A percentile compares a stretch with the other conserved stretches of the same genome.
Conservation (phyloP, 92 coral and sea anemone species). For the Parazoanthus swiftii region DNA sequence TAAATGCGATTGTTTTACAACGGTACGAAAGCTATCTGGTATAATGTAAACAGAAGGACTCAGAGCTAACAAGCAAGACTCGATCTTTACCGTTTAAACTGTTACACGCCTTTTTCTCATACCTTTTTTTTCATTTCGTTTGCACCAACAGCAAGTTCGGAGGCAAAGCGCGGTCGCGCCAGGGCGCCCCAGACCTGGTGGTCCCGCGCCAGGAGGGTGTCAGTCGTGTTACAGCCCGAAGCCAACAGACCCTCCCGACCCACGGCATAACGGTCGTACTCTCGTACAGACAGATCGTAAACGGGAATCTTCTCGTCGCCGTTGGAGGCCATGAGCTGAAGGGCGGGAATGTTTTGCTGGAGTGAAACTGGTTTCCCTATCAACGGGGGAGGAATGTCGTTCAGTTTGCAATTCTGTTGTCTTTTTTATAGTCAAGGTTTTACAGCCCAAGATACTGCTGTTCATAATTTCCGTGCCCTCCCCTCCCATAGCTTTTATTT, state of each 20-base stretch:
- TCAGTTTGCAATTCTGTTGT: no score
- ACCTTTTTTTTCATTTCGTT: constrained; percentile 1
- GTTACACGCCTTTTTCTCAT: neutral
- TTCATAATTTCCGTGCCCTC: neutral
- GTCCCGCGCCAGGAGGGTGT: constrained; percentile 59
- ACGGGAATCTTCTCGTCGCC: constrained; percentile 61
- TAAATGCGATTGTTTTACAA: no score
- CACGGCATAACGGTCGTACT: constrained; percentile 88
- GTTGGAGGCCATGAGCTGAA: constrained; percentile 52
- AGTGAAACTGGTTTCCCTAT: constrained; percentile 52
- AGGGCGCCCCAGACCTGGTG: constrained; percentile 74
- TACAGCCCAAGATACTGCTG: no score
- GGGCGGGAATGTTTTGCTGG: constrained; percentile 52
- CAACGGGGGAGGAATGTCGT: no score
- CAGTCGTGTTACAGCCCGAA: constrained; percentile 67
- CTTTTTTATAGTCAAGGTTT: no score
- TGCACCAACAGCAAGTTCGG: neutral
- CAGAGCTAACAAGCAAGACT: no score
- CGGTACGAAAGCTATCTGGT: no score
- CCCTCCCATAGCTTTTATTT: neutral
- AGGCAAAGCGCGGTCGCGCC: constrained; percentile 56
- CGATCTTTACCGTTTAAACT: neutral
- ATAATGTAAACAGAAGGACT: no score
- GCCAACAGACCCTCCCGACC: constrained; percentile 82
- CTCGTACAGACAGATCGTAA: constrained; percentile 77